Evolutionary conservation across 2,888 invertebrate species (phyloP).

Genomic region (Cerceris rybyensis): DNA sequence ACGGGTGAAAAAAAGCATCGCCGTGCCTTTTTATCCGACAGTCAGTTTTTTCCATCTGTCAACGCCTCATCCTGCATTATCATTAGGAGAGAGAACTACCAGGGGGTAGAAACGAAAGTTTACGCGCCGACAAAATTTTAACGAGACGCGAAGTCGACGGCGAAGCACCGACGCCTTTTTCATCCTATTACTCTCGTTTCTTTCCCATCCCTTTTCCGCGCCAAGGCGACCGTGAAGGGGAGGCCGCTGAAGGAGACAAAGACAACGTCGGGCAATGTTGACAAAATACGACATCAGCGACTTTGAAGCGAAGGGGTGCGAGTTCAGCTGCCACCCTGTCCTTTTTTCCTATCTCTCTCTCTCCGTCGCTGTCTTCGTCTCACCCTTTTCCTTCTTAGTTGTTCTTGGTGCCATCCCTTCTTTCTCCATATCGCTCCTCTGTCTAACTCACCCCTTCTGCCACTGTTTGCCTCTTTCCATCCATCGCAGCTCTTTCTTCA

Average conservation of each 20-base stretch:
- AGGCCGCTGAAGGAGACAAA: background rate
- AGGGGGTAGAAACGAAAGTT: conserved; percentile 35
- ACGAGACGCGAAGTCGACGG: conserved; percentile 45
- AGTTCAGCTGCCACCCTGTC: background rate
- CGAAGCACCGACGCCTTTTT: conserved; percentile 42
- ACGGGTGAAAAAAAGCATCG: background rate
- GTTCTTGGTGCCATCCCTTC: no score
- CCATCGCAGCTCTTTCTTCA: no score
- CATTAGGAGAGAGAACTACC: conserved; percentile 37
- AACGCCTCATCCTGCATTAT: conserved; percentile 34
- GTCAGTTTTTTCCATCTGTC: conserved; percentile 33
- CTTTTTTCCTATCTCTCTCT: no score
- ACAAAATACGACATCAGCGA: conserved; percentile 49
- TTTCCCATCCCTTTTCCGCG: background rate
- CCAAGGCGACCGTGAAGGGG: background rate
- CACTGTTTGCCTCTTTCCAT: no score
- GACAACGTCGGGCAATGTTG: conserved; percentile 36
- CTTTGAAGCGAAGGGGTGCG: background rate
- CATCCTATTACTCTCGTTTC: conserved; percentile 41
- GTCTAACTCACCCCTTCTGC: no score
- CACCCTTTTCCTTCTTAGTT: background rate
- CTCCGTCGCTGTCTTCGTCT: no score
- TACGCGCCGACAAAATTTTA: conserved; percentile 52
- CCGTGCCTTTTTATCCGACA: conserved; percentile 8
- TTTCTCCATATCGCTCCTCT: no score